phyloP scores from a whole-genome alignment of 2,797 vertebrate genomes.

The Centropyge bicolor region DNA sequence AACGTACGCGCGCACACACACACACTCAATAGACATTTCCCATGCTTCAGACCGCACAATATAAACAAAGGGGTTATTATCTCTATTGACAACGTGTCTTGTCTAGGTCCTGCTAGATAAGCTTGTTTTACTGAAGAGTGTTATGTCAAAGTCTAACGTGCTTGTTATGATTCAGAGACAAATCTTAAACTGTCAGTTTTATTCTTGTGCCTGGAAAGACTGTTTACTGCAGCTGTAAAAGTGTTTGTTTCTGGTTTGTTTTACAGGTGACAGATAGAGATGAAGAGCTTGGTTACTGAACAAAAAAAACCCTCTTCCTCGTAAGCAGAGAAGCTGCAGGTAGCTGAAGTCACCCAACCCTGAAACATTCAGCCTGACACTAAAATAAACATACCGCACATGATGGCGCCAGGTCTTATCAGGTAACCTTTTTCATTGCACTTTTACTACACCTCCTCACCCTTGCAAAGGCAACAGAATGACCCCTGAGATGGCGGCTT shows the following conservation, averaged over 20 bases:
- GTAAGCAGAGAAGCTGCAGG: slow-evolving; percentile 30
- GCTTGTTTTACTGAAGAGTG: slow-evolving; percentile 62
- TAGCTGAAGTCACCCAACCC: slow-evolving; percentile 37
- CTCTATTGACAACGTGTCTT: slow-evolving; percentile 57
- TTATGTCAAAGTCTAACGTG: slow-evolving; percentile 57
- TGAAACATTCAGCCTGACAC: slow-evolving; percentile 45
- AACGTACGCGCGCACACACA: slow-evolving; percentile 35
- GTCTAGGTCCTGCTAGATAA: slow-evolving; percentile 71
- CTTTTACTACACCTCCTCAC: slow-evolving; percentile 52
- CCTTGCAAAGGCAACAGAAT: slow-evolving; percentile 31
- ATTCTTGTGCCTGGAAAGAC: slow-evolving; percentile 9
- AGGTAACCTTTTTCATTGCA: slow-evolving; percentile 56
- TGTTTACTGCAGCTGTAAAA: not conserved
- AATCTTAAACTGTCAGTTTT: slow-evolving; percentile 53
- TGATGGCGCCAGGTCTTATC: slow-evolving; percentile 69
- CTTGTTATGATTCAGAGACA: slow-evolving; percentile 36
- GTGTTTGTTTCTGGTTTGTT: slow-evolving; percentile 28
- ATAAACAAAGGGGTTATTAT: slow-evolving; percentile 62
- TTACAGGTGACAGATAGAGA: slow-evolving; percentile 34
- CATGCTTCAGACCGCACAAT: slow-evolving; percentile 38
- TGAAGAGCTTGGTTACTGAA: not conserved
- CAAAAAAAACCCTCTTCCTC: slow-evolving; percentile 9
- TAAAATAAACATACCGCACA: slow-evolving; percentile 62
- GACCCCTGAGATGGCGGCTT: slow-evolving; percentile 34
- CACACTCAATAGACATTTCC: slow-evolving; percentile 39